phyloP scores from a whole-genome alignment of 92 coral and sea anemone genomes.

The Parazoanthus swiftii region DNA sequence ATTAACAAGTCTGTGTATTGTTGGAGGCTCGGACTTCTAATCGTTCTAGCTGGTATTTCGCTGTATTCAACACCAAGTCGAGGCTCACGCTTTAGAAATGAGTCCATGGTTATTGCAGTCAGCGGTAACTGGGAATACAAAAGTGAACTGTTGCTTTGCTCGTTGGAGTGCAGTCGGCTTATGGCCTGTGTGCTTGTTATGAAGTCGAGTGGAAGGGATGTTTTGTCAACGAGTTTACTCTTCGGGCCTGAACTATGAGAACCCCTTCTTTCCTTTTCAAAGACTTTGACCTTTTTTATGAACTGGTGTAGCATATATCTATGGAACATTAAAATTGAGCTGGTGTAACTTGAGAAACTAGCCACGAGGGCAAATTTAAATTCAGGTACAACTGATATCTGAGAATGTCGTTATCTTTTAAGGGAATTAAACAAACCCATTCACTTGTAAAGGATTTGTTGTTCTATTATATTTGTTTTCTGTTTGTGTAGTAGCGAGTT shows the following conservation, averaged over 20 bases:
- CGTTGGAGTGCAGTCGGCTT: neutral
- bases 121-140: too few species aligned
- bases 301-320: neutral
- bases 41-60: too few species aligned
- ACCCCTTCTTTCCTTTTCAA: neutral
- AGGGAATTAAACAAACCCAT: too few species aligned
- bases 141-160: neutral
- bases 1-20: too few species aligned
- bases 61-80: too few species aligned
- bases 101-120: too few species aligned
- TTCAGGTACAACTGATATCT: neutral
- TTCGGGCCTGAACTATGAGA: neutral
- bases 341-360: neutral
- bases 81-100: too few species aligned
- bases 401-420: neutral
- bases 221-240: neutral
- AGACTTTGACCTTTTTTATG: neutral
- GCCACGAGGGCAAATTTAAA: neutral
- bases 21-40: too few species aligned
- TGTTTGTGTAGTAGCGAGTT: too few species aligned
- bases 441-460: too few species aligned
- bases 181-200: neutral
- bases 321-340: neutral
- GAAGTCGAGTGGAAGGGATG: neutral
- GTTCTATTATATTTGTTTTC: too few species aligned